Evolutionary conservation across 2,113 vertebrate species (phyloP).

Genomic region (Erpornis zantholeuca): DNA sequence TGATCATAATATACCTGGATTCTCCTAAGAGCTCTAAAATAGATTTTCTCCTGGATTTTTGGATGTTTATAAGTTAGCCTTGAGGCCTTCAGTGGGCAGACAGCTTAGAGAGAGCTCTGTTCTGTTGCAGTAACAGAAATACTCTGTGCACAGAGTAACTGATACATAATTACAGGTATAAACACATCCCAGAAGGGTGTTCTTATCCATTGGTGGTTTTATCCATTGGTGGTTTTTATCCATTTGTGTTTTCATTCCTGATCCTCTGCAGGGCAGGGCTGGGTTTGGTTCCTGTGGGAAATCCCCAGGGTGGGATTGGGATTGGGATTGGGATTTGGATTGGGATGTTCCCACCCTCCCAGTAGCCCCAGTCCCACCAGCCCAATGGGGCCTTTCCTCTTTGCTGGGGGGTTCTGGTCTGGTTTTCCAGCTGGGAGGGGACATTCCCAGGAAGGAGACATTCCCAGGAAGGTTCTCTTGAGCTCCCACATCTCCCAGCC

Average conservation of each 20-base stretch:
- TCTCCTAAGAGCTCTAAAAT: neutral
- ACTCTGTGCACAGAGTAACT: neutral
- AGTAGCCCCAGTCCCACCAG: neutral
- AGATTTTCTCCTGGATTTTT: neutral
- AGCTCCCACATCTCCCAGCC: neutral
- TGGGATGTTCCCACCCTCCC: neutral
- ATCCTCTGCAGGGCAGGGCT: neutral
- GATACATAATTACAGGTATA: accelerated
- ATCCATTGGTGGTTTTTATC: neutral
- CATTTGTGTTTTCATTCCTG: neutral
- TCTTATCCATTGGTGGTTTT: neutral
- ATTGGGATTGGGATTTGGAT: no score
- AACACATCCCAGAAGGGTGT: neutral
- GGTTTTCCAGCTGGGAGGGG: neutral
- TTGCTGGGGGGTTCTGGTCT: accelerated
- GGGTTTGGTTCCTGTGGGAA: neutral
- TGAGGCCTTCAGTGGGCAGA: neutral
- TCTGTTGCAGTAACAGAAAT: neutral
- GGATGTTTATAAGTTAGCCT: neutral
- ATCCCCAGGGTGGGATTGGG: neutral
- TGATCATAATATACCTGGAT: neutral
- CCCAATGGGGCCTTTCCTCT: accelerated
- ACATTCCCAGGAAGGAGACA: neutral
- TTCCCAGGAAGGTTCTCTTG: neutral
- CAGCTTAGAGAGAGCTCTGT: neutral